Percentiles rank a stretch among this genome's conserved stretches.
Conservation (phyloP, 2,113 vertebrate species). For the Myotis davidii region DNA sequence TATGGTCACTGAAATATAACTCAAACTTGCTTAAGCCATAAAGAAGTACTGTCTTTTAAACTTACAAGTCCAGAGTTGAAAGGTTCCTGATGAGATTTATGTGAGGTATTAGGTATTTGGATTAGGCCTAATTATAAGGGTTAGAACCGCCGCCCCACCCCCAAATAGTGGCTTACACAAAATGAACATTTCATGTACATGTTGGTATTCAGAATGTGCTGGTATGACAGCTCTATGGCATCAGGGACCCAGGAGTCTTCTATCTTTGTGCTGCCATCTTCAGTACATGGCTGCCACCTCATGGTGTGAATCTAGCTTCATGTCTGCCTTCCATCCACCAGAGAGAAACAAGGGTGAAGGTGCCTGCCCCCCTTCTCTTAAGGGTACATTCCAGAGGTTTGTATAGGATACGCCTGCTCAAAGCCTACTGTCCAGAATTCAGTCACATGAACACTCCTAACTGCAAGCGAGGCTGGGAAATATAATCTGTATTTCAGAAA, state of each 20-base stretch:
- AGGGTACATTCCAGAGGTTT: not conserved
- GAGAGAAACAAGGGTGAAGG: not conserved
- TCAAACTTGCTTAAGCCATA: not conserved
- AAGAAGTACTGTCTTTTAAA: not conserved
- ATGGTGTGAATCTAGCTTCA: not conserved
- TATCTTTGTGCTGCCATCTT: not conserved
- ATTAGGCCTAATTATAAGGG: not conserved
- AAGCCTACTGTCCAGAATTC: not conserved
- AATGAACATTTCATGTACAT: not conserved
- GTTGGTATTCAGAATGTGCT: not conserved
- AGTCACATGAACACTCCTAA: not conserved
- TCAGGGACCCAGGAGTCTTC: not conserved
- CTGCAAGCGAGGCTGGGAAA: not conserved
- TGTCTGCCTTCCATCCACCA: not conserved
- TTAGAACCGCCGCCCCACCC: not conserved
- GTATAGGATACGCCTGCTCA: not conserved
- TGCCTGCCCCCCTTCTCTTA: not conserved
- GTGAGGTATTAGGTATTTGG: not conserved
- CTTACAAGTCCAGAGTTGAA: not conserved
- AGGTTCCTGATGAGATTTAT: not conserved
- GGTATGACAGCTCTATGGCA: not conserved
- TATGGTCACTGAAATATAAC: not conserved
- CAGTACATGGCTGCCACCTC: not conserved
- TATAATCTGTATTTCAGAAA: constrained; percentile 15
- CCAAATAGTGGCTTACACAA: not conserved